Percentiles rank a stretch among this genome's conserved stretches.
These are phyloP conservation scores for Mechanitis messenoides DNA, from an alignment of 2,888 invertebrate species.

Conservation along the genomic window DNA sequence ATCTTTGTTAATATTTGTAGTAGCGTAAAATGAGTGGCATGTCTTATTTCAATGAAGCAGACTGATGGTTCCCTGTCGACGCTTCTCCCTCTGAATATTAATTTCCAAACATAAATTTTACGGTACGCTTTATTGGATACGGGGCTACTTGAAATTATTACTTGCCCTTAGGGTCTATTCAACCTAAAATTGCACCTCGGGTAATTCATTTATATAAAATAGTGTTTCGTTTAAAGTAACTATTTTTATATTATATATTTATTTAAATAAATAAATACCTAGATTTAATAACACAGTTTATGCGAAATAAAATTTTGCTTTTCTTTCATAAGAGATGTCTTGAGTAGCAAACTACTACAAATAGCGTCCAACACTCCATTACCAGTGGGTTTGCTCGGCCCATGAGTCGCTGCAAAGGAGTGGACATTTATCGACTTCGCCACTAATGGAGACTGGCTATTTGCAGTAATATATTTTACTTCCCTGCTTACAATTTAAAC, in stretches of 20 bases:
- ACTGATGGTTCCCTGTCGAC: conserved; percentile 45
- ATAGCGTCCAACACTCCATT: conserved; percentile 7
- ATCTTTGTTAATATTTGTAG: conserved; percentile 12
- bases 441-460: conserved; percentile 52
- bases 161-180: conserved; percentile 20
- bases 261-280: background rate
- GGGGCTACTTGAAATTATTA: conserved; percentile 26
- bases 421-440: conserved; percentile 51
- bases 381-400: conserved; percentile 13
- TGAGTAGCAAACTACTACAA: background rate
- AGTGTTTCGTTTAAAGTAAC: background rate
- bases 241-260: background rate
- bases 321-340: too few species aligned
- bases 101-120: conserved; percentile 38
- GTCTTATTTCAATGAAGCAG: conserved; percentile 46
- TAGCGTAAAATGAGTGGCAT: conserved; percentile 38
- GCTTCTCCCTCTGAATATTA: conserved; percentile 40
- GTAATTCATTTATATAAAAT: conserved; percentile 8
- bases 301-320: too few species aligned
- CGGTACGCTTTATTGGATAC: conserved; percentile 27
- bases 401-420: conserved; percentile 23
- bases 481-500: conserved; percentile 47
- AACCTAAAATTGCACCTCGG: conserved; percentile 16
- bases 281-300: too few species aligned
- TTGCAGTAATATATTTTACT: conserved; percentile 53